Evolutionary conservation across 2,113 vertebrate genomes (phyloP).

Genomic region (Gnathonemus echidnorhynchus): DNA sequence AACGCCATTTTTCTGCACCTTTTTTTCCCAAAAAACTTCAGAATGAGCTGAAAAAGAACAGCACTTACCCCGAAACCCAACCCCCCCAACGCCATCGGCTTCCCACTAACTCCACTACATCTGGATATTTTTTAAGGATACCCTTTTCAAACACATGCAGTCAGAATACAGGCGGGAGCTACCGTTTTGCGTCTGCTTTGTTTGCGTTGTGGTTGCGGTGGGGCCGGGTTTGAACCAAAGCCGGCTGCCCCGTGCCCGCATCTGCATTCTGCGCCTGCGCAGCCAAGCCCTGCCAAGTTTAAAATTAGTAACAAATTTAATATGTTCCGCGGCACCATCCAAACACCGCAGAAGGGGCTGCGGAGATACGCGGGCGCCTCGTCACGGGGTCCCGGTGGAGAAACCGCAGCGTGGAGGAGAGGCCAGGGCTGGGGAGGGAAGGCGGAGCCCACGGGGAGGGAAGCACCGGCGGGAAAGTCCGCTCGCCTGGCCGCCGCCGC

Average conservation of each 20-base stretch:
- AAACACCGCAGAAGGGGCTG: conserved; percentile 60
- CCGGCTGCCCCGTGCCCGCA: conserved; percentile 35
- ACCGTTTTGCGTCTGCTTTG: conserved; percentile 67
- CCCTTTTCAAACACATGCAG: conserved; percentile 63
- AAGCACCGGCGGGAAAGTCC: conserved; percentile 44
- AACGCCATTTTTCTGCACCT: neutral
- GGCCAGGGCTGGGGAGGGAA: conserved; percentile 45
- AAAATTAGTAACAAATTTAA: conserved; percentile 94
- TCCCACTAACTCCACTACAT: conserved; percentile 58
- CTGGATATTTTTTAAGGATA: conserved; percentile 59
- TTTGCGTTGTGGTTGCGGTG: conserved; percentile 78
- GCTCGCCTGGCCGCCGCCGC: conserved; percentile 7
- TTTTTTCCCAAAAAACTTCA: neutral
- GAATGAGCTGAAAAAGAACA: neutral
- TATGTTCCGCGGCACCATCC: conserved; percentile 72
- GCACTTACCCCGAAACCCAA: conserved; percentile 12
- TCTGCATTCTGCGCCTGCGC: conserved; percentile 55
- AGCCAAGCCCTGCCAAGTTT: conserved; percentile 67
- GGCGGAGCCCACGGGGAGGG: conserved; percentile 42
- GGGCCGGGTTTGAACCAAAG: conserved; percentile 56
- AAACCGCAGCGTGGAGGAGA: conserved; percentile 74
- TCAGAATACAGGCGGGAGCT: conserved; percentile 58
- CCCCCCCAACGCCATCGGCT: conserved; percentile 36
- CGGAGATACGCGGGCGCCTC: conserved; percentile 70
- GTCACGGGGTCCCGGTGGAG: conserved; percentile 63